A percentile compares a stretch with the other conserved stretches of the same genome.
Evolutionary conservation across 2,888 invertebrate species (phyloP).

Genomic region (Tiliacea citrago): DNA sequence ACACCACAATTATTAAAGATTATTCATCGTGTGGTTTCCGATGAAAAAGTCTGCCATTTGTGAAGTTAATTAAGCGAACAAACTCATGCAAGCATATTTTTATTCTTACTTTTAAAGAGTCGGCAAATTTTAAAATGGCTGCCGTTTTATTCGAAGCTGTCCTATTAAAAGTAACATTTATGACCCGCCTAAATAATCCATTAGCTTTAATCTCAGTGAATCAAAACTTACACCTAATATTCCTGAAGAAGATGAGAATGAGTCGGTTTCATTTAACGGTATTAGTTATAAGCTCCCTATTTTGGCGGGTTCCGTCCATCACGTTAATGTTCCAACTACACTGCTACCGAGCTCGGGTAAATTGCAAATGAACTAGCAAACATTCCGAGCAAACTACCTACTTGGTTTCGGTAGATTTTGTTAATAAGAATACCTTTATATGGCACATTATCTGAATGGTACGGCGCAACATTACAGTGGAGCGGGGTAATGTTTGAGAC

Average conservation of each 20-base stretch:
- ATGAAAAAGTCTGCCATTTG: constrained; percentile 58
- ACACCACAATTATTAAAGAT: constrained; percentile 26
- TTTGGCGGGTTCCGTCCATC: constrained; percentile 67
- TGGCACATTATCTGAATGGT: constrained; percentile 58
- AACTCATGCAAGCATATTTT: constrained; percentile 55
- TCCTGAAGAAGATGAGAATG: constrained; percentile 67
- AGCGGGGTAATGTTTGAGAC: constrained; percentile 50
- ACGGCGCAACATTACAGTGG: constrained; percentile 49
- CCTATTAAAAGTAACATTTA: constrained; percentile 16
- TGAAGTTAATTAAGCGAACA: constrained; percentile 62
- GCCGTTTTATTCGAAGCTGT: constrained; percentile 19
- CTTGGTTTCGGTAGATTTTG: constrained; percentile 61
- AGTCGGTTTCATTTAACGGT: constrained; percentile 75
- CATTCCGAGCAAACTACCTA: constrained; percentile 62
- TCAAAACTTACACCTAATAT: constrained; percentile 45
- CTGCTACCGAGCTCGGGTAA: constrained; percentile 65
- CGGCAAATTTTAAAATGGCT: constrained; percentile 14
- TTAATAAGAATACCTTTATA: constrained; percentile 64
- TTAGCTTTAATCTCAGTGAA: constrained; percentile 40
- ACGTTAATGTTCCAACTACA: constrained; percentile 67
- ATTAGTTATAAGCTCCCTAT: constrained; percentile 71
- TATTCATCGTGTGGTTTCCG: constrained; percentile 40
- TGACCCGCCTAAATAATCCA: constrained; percentile 24
- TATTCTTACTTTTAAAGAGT: constrained; percentile 22
- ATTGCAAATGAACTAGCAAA: constrained; percentile 73